Percentiles rank a stretch among this genome's conserved stretches.
Evolutionary conservation across 2,888 invertebrate genomes (phyloP).

Genomic region (Aspidiotus rigidus): DNA sequence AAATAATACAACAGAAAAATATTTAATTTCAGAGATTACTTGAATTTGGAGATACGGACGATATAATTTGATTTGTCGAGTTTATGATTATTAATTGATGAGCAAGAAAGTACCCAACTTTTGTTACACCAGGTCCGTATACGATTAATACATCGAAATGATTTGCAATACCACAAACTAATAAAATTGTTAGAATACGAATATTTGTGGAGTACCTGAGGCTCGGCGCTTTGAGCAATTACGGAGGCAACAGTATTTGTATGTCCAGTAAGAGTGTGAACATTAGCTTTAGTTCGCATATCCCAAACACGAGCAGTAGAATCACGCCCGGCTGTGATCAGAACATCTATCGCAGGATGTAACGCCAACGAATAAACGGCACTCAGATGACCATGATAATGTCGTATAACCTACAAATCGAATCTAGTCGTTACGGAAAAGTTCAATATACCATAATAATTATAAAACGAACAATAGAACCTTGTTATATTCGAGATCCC

Average conservation of each 20-base stretch:
- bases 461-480: constrained; percentile 43
- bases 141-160: no score
- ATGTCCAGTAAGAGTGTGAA: constrained; percentile 91
- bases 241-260: constrained; percentile 95
- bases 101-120: no score
- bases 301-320: constrained; percentile 97
- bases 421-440: not conserved
- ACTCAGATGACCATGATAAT: constrained; percentile 97
- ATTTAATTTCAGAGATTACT: no score
- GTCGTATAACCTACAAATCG: constrained; percentile 66
- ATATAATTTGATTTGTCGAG: no score
- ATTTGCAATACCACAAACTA: no score
- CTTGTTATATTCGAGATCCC: constrained; percentile 99
- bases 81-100: no score
- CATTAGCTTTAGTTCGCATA: constrained; percentile 96
- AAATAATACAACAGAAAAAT: no score
- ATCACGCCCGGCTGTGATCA: constrained; percentile 89
- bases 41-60: no score
- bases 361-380: constrained; percentile 88
- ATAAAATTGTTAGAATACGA: no score
- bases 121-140: no score
- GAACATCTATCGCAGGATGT: constrained; percentile 90
- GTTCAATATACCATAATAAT: not conserved
- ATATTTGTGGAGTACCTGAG: constrained; percentile 52
- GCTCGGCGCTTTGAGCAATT: constrained; percentile 84